phyloP scores from a whole-genome alignment of 2,888 invertebrate species.

The Chrysolina americana region DNA sequence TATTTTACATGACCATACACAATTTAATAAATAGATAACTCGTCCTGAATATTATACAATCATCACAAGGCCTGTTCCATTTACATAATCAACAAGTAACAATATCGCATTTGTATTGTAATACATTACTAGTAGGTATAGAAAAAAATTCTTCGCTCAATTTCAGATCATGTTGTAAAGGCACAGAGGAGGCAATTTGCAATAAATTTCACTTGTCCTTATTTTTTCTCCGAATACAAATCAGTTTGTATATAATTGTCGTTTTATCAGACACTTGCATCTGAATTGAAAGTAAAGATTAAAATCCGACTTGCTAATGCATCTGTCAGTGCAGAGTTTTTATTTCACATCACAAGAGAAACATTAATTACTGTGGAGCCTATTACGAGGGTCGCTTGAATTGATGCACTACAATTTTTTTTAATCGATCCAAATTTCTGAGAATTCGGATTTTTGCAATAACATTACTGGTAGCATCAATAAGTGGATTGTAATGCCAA shows the following conservation, averaged over 20 bases:
- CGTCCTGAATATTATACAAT: not conserved
- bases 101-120: conserved; percentile 5
- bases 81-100: conserved; percentile 24
- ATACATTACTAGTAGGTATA: conserved; percentile 4
- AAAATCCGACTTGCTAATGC: conserved; percentile 63
- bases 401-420: too few species aligned
- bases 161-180: conserved; percentile 20
- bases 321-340: conserved; percentile 62
- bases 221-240: conserved; percentile 54
- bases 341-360: conserved; percentile 60
- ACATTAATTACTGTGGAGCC: conserved; percentile 60
- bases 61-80: not conserved
- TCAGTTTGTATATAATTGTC: conserved; percentile 59
- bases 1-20: too few species aligned
- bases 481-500: too few species aligned
- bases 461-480: too few species aligned
- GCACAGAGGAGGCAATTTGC: conserved; percentile 47
- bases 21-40: too few species aligned
- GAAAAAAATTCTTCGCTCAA: conserved; percentile 23
- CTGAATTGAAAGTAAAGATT: conserved; percentile 63
- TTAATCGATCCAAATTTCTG: too few species aligned
- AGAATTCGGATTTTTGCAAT: too few species aligned
- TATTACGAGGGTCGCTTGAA: not conserved
- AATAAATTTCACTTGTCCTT: conserved; percentile 48
- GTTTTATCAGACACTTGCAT: conserved; percentile 61